Evolutionary conservation across 2,113 vertebrate genomes (phyloP).

Genomic region (Pituophis catenifer): DNA sequence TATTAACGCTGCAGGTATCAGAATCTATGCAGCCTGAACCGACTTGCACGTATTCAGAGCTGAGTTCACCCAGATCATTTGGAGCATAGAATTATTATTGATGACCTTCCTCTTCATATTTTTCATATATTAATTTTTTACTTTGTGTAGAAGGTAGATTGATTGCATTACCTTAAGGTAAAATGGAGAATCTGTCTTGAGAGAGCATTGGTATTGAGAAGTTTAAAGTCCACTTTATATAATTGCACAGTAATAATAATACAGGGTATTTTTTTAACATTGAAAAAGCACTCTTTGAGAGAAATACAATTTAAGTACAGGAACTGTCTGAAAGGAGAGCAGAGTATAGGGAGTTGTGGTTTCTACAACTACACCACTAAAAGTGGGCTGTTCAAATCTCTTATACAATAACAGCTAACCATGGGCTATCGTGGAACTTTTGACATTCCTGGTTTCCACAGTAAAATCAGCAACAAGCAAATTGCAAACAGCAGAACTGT

Average conservation of each 20-base stretch:
- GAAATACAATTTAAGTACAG: not conserved
- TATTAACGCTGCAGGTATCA: not conserved
- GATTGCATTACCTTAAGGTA: not conserved
- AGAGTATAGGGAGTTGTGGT: not conserved
- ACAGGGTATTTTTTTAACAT: not conserved
- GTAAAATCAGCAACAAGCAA: not conserved
- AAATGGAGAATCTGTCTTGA: conserved; percentile 8
- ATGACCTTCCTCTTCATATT: not conserved
- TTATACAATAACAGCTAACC: no score
- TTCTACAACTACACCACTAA: not conserved
- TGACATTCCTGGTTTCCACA: not conserved
- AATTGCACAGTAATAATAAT: not conserved
- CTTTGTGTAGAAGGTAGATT: conserved; percentile 15
- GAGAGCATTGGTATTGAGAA: not conserved
- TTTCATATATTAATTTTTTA: not conserved
- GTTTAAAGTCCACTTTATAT: not conserved
- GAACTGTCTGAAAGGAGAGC: not conserved
- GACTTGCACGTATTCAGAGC: not conserved
- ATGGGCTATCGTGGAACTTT: not conserved
- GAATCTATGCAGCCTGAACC: not conserved
- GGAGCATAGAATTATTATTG: not conserved
- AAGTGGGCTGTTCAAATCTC: not conserved
- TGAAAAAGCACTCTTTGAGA: not conserved
- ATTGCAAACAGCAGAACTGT: not conserved
- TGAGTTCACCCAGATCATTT: not conserved